Percentiles rank a stretch among this genome's conserved stretches.
Evolutionary conservation across 2,113 vertebrate genomes (phyloP).

Genomic region (Pyxicephalus adspersus): DNA sequence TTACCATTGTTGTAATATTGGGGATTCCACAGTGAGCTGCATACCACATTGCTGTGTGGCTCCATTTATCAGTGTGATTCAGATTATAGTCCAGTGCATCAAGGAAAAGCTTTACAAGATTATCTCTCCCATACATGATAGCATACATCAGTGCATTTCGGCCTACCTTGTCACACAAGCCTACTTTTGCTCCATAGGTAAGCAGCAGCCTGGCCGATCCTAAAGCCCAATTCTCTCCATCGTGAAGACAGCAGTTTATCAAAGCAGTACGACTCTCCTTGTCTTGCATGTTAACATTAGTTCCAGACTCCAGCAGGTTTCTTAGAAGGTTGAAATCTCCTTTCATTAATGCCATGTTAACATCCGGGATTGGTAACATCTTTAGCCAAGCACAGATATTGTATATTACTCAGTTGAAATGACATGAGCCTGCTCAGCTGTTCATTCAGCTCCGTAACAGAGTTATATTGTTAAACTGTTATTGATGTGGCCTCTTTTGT

Average conservation of each 20-base stretch:
- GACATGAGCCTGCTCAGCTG: neutral
- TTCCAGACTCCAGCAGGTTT: conserved; percentile 29
- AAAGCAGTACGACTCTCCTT: conserved; percentile 34
- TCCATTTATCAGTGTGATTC: neutral
- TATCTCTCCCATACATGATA: conserved; percentile 18
- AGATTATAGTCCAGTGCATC: conserved; percentile 42
- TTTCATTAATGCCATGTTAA: conserved; percentile 38
- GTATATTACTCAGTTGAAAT: neutral
- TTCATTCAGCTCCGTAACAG: neutral
- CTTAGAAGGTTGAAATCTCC: conserved; percentile 49
- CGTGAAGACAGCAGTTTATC: conserved; percentile 55
- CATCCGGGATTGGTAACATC: neutral
- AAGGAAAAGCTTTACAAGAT: conserved; percentile 46
- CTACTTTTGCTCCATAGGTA: conserved; percentile 13
- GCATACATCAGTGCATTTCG: conserved; percentile 48
- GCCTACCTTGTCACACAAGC: neutral
- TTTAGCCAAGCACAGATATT: neutral
- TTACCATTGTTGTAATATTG: fast-evolving
- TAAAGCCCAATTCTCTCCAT: conserved; percentile 26
- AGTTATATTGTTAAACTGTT: neutral
- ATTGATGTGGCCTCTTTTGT: neutral
- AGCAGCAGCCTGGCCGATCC: conserved; percentile 50
- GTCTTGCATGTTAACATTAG: conserved; percentile 39
- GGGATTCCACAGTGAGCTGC: conserved; percentile 1
- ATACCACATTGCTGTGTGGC: conserved; percentile 33